Conservation (phyloP, 2,113 vertebrate genomes). For the Podilymbus podiceps region DNA sequence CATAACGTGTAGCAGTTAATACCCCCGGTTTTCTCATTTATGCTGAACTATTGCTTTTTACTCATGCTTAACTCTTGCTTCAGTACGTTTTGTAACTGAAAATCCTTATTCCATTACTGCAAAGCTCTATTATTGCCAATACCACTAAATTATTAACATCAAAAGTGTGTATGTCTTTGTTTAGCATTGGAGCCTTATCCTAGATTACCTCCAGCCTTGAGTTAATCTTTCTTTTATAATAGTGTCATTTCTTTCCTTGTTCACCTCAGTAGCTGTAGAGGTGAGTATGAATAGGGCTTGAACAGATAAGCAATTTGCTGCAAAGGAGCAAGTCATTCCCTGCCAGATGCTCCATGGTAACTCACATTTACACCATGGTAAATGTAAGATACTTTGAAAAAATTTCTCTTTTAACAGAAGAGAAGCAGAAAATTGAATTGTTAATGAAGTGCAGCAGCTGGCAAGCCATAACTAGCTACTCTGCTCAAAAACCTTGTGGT, state of each 20-base stretch:
- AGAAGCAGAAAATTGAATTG: neutral
- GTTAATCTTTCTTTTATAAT: neutral
- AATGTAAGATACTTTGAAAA: neutral
- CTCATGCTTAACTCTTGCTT: neutral
- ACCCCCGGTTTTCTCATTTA: neutral
- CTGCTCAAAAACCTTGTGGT: neutral
- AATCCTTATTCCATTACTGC: neutral
- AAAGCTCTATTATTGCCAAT: neutral
- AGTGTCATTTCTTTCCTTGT: neutral
- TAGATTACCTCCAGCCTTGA: neutral
- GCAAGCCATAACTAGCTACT: neutral
- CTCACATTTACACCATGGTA: neutral
- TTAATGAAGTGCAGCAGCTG: neutral
- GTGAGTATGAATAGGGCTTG: neutral
- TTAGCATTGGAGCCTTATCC: neutral
- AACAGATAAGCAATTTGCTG: neutral
- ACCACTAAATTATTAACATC: neutral
- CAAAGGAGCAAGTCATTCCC: neutral
- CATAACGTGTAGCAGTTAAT: neutral
- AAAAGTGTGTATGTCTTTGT: neutral
- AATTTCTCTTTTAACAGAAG: neutral
- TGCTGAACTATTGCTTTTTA: neutral
- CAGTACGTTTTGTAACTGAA: neutral
- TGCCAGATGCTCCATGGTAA: neutral
- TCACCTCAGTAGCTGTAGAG: neutral